Base-by-base conservation (phyloP, 2,888 invertebrate species). In the Drosophila imparisetae region DNA sequence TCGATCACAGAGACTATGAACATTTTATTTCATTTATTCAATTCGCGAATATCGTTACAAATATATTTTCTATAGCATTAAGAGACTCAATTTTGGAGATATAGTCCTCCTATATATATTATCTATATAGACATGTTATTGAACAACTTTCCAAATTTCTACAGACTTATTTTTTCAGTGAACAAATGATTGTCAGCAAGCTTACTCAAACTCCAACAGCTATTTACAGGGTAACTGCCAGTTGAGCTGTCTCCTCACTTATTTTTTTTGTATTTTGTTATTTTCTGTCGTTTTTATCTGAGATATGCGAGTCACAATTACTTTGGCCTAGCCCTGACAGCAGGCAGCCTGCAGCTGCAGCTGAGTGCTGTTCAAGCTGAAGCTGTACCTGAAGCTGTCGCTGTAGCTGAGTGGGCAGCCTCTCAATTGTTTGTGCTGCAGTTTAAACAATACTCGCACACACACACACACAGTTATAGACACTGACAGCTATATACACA, bases 241-340 rank as follows among this genome's bases (percentile, higher is more conserved):
- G 24, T 45, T 15, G 15, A 24, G 45, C 8, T 24, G 8, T 8
- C 4, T 15, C 15, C 2, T 2, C 15, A 45, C 8, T 62, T 42
- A 45, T 36, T 42, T 24, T 38, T 48, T 10, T 7, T 42, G 1
- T 32, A 11, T 54, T 32, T 38, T 64, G 6, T 54, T 58, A 38
- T 36, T 53, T 63, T 66, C 8, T 52, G 52, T 50, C 24, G 57
- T 55, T 48, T 69, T 73, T 58, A 80, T 66, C 58, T 62, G 58
- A 70, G 60, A 61, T 52, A 76, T 60, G 63, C 72, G 66, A 66
- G 61, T 66, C 73, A 76, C 88, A 81, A 69, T 84, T 81, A 72
- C 79, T 89, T 81, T 81, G 71, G 84, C 85, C 82, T 81, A 84
- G 85, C 84, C 90, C 84, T 81, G 86, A 81, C 87, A 75, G 75